Percentiles rank a stretch among this genome's conserved stretches.
These are phyloP conservation scores for Peromyscus leucopus DNA, from an alignment of 2,113 vertebrate genomes.

Conservation along the genomic window DNA sequence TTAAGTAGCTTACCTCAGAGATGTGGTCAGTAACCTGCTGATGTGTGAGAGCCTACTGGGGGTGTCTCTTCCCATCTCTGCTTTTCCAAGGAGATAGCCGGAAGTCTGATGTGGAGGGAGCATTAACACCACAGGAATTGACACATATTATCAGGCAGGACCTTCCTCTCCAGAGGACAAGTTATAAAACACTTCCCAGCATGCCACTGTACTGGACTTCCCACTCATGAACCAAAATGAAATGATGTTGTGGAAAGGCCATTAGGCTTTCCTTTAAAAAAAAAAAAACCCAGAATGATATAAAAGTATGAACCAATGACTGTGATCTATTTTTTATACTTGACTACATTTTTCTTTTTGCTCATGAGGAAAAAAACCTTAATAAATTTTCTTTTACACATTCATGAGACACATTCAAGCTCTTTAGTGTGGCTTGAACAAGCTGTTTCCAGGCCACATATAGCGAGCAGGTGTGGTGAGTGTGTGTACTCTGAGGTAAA, in stretches of 20 bases:
- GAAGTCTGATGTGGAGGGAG: not conserved
- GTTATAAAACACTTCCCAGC: constrained; percentile 53
- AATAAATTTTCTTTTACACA: not conserved
- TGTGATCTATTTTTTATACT: not conserved
- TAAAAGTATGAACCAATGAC: not conserved
- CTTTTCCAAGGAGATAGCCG: not conserved
- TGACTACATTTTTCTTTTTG: not conserved
- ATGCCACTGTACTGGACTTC: constrained; percentile 7
- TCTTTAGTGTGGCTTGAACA: not conserved
- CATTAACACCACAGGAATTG: constrained; percentile 65
- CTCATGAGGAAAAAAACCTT: not conserved
- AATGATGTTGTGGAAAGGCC: constrained; percentile 23
- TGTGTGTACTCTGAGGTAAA: not conserved
- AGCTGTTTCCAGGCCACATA: not conserved
- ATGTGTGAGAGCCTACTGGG: not conserved
- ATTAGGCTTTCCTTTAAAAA: not conserved
- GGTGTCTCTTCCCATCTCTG: not conserved
- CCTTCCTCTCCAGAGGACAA: not conserved
- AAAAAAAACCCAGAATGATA: not conserved
- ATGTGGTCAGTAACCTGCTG: constrained; percentile 31
- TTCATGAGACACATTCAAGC: not conserved
- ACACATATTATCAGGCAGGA: constrained; percentile 43
- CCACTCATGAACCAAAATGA: constrained; percentile 23
- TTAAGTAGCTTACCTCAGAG: constrained; percentile 66
- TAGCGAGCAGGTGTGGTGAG: not conserved